Base-by-base conservation (phyloP, 1,140 invertebrate genomes). In the Vanessa tameamea region DNA sequence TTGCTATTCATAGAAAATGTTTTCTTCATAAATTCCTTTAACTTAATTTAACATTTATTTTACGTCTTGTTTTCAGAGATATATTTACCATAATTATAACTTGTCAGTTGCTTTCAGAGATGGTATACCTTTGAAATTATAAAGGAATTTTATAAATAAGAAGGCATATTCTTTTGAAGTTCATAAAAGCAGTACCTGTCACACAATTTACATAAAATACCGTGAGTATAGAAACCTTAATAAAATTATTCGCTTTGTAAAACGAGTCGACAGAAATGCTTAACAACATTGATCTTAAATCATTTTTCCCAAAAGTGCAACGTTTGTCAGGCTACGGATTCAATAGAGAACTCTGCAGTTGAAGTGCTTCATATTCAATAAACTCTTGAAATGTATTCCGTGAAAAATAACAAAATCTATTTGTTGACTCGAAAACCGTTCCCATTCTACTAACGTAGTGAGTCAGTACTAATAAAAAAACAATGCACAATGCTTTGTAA, bases 1-100 rank as follows among this genome's bases (percentile, higher is more conserved):
- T 71, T 50, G 37, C 69, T 64, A 53, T 71, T 53, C 61, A 51
- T 71, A 71, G 48, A 64, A 71, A 64, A 64, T 64, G 48, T 71
- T 71, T 65, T 61, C 57, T 20, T 53, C 23, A 43, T 16, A 72
- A 72, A 57, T 57, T 53, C 51, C 51, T 53, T n/a, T 53, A 53
- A 53, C 51, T 53, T 53, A 16, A 53, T 53, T 53, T 53, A 53
- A 53, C 51, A 59, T 26, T 59, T 61, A 61, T 61, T 61, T 61
- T 61, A 61, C 23, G 31, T 61, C 57, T 61, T 61, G 57, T 37
- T 61, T 61, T n/a, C 7, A 61, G 68, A 53, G 20, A n/a, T 47
- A 47, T 26, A 50, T 59, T 70, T 63, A 50, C n/a, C 20, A 57
- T 37, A 63, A 63, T 63, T 59, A 26, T 47, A 26, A 61, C 31